A percentile compares a stretch with the other conserved stretches of the same genome.
Conservation (phyloP, 2,797 vertebrate species). For the Carapus acus region DNA sequence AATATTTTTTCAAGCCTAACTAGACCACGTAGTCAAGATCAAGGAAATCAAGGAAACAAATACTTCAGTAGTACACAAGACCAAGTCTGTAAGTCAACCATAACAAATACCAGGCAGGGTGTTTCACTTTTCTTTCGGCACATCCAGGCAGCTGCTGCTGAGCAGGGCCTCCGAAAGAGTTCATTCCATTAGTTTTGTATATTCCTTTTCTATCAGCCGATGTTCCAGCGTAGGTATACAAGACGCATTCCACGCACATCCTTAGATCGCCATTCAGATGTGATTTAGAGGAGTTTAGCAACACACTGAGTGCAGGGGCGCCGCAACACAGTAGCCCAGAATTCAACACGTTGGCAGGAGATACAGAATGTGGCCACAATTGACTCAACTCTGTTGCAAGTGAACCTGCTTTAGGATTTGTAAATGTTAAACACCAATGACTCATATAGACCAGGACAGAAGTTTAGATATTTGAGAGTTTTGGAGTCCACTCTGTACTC, state of each 20-base stretch:
- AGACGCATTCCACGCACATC: constrained; percentile 42
- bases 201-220: constrained; percentile 53
- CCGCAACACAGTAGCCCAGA: too few species aligned
- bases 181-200: constrained; percentile 63
- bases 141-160: constrained; percentile 28
- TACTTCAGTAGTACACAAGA: not conserved
- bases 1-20: too few species aligned
- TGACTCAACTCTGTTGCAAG: too few species aligned
- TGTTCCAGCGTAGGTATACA: constrained; percentile 30
- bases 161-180: constrained; percentile 25
- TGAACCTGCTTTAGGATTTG: not conserved
- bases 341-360: too few species aligned
- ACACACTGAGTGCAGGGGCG: too few species aligned
- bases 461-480: not conserved
- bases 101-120: constrained; percentile 1
- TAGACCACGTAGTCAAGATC: constrained; percentile 2
- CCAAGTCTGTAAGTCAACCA: constrained; percentile 26
- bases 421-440: not conserved
- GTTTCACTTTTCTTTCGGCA: constrained; percentile 9
- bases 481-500: not conserved
- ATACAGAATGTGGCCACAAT: too few species aligned
- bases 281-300: too few species aligned
- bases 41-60: constrained; percentile 21
- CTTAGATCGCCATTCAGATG: too few species aligned
- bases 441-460: not conserved